Evolutionary conservation across 1,140 invertebrate species (phyloP).

Genomic region (Cryptotermes secundus): DNA sequence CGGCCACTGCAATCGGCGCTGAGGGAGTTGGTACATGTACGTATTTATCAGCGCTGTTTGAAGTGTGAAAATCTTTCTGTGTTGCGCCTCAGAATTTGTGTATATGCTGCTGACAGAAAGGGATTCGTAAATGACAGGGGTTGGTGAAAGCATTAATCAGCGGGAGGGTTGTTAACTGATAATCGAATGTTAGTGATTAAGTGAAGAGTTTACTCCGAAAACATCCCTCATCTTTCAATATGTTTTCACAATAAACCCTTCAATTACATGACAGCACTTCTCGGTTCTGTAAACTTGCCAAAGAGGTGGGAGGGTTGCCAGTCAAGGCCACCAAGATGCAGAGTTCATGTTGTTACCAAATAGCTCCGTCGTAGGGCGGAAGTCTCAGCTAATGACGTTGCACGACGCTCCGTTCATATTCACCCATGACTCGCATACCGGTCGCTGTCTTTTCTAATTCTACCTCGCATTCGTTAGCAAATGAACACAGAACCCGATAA

Average conservation of each 20-base stretch:
- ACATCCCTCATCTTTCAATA: slow-evolving; percentile 1
- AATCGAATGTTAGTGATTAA: not conserved
- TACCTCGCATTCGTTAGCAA: too few relatives aligned
- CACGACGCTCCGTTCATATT: too few relatives aligned
- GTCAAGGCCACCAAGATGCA: not conserved
- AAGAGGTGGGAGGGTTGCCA: not conserved
- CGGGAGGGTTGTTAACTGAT: not conserved
- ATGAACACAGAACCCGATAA: too few relatives aligned
- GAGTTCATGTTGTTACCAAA: not conserved
- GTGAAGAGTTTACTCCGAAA: not conserved
- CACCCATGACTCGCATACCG: too few relatives aligned
- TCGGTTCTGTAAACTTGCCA: not conserved
- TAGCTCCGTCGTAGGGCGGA: too few relatives aligned
- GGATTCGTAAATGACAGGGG: not conserved
- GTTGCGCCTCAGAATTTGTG: not conserved
- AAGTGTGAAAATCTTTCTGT: too few relatives aligned
- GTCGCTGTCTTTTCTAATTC: too few relatives aligned
- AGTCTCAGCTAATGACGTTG: too few relatives aligned
- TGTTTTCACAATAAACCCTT: not conserved
- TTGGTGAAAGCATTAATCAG: not conserved
- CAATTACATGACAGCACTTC: not conserved
- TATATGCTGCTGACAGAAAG: not conserved
- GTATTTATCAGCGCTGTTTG: too few relatives aligned
- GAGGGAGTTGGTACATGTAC: too few relatives aligned
- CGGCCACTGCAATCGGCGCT: too few relatives aligned